Evolutionary conservation across 1,140 invertebrate species (phyloP).

Genomic region (Drosophila seguyi): DNA sequence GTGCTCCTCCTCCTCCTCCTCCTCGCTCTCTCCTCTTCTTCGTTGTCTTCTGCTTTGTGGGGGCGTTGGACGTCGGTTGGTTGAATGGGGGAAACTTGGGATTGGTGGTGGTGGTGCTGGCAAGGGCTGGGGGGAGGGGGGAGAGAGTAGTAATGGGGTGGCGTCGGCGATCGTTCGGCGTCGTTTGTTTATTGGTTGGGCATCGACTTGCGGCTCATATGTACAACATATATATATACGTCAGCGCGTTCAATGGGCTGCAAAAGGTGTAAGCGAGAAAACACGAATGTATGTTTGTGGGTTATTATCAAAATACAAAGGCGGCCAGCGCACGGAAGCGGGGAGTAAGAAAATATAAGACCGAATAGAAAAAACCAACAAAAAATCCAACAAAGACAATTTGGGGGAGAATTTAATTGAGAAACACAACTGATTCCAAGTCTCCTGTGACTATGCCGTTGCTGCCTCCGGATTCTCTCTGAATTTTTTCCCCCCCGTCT

Average conservation of each 20-base stretch:
- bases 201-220: conserved; percentile 51
- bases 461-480: background rate
- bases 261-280: conserved; percentile 24
- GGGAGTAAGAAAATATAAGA: conserved; percentile 1
- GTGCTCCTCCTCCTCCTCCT: conserved; percentile 23
- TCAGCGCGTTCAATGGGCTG: conserved; percentile 58
- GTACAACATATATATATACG: conserved; percentile 39
- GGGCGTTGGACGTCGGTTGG: conserved; percentile 1
- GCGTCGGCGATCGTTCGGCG: conserved; percentile 1
- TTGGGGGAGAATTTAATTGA: conserved; percentile 15
- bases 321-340: conserved; percentile 1
- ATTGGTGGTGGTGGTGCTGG: background rate
- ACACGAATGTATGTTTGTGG: background rate
- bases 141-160: background rate
- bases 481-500: background rate
- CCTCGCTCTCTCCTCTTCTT: background rate
- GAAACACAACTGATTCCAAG: conserved; percentile 6
- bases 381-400: background rate
- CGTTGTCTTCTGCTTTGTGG: background rate
- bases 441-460: background rate
- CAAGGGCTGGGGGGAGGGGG: background rate
- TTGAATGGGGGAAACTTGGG: background rate
- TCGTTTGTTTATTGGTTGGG: conserved; percentile 30
- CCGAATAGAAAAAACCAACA: background rate
- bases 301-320: conserved; percentile 6